These are phyloP conservation scores for Zaprionus ghesquierei DNA, from an alignment of 1,140 invertebrate species.

Conservation along the genomic window DNA sequence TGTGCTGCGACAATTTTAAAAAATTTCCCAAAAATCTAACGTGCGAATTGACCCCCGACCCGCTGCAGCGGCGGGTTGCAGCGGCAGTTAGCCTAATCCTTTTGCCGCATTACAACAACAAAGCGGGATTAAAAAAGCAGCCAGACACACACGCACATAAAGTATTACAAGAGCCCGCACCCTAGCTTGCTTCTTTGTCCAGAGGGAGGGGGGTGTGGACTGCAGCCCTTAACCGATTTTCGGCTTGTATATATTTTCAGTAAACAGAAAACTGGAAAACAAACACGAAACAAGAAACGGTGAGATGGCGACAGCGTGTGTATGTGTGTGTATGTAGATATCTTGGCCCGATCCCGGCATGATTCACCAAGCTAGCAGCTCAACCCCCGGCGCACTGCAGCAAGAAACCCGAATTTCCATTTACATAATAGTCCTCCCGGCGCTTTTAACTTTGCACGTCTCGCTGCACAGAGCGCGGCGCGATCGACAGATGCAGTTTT, in stretches of 20 bases:
- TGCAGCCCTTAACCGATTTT: slow-evolving; percentile 26
- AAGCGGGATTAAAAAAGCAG: slow-evolving; percentile 66
- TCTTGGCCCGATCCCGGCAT: background rate
- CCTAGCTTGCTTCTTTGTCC: background rate
- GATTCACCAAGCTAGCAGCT: slow-evolving; percentile 8
- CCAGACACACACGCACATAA: slow-evolving; percentile 31
- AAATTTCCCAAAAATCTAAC: background rate
- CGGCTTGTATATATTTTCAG: slow-evolving; percentile 12
- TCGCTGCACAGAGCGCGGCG: slow-evolving; percentile 46
- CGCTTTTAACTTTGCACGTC: slow-evolving; percentile 71
- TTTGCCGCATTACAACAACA: slow-evolving; percentile 63
- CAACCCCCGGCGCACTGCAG: background rate
- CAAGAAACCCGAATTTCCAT: slow-evolving; percentile 20
- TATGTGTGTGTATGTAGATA: background rate
- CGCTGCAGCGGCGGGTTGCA: background rate
- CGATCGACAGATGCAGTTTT: slow-evolving; percentile 69
- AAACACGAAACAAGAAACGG: background rate
- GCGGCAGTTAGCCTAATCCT: slow-evolving; percentile 48
- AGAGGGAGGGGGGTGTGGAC: background rate
- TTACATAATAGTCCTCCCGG: slow-evolving; percentile 58
- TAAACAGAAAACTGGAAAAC: slow-evolving; percentile 36
- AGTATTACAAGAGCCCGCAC: slow-evolving; percentile 49
- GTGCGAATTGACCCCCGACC: background rate
- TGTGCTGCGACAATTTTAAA: background rate
- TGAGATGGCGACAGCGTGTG: too few relatives aligned